Conservation (phyloP, 2,113 vertebrate species). For the Centropristis striata region DNA sequence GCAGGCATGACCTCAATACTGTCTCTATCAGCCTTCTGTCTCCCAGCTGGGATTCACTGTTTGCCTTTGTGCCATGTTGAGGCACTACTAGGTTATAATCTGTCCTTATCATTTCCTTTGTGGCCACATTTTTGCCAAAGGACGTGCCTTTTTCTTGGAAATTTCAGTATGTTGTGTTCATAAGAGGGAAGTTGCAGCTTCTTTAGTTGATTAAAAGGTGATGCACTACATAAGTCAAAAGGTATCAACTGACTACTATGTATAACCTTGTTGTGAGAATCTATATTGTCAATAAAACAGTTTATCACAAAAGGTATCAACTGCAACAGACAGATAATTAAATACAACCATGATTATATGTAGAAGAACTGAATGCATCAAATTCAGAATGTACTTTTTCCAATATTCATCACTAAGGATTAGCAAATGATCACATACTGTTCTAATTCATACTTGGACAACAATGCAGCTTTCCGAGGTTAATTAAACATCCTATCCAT, state of each 20-base stretch:
- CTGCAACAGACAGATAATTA: background rate
- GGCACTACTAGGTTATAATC: background rate
- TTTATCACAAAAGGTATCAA: background rate
- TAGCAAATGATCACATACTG: no score
- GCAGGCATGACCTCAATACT: slow-evolving; percentile 8
- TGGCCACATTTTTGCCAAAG: background rate
- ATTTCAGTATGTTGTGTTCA: background rate
- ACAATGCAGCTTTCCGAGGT: no score
- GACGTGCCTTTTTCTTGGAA: background rate
- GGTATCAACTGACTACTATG: background rate
- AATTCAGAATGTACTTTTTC: no score
- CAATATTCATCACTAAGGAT: no score
- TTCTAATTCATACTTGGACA: no score
- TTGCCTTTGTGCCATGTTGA: background rate
- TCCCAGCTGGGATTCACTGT: background rate
- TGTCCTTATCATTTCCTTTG: slow-evolving; percentile 4
- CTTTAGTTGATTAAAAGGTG: background rate
- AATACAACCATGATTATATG: background rate
- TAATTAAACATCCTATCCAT: no score
- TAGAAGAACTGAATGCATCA: no score
- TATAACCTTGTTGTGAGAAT: no score
- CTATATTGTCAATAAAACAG: no score
- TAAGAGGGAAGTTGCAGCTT: background rate
- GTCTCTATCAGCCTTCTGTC: slow-evolving; percentile 12
- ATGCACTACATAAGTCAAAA: background rate